Base-by-base conservation (phyloP, 2,888 invertebrate species). In the Eucriotettix oculatus region DNA sequence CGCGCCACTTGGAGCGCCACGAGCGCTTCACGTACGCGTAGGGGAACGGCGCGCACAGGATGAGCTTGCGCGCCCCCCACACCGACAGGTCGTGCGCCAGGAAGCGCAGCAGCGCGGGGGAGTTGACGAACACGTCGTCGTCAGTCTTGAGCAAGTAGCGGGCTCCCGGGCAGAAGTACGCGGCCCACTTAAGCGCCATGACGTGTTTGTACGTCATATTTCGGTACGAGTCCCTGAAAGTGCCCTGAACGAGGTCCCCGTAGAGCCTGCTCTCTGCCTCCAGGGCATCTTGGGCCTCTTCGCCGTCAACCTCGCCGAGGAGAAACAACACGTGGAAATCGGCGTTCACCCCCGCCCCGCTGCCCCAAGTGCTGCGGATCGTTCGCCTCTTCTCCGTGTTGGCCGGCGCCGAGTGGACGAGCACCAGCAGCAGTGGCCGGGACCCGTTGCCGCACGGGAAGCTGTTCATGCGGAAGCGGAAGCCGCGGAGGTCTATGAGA, bases 141-240 rank as follows among this genome's bases (percentile, higher is more conserved):
- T 76, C 76, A 64, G 73, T 69, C 68, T 76, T 76, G 64, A 76
- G 69, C 66, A 76, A 67, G 68, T 76, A 76, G 66, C 79, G 83
- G 1, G 85, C 87, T 48, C 76, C 74, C 0, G 80, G 76, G 70
- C 90, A 90, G 68, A 84, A 80, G 67, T 82, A 83, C 1, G 79
- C 74, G 17, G 84, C 81, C 85, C 90, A 90, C 69, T 89, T 88
- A 54, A 90, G 75, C 0, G 84, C 86, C 81, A 88, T 88, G 10
- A 86, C 83, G 71, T 90, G 89, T 69, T 91, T 91, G 67, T 90
- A 86, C 0, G 90, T 90, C 73, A 91, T 79, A 71, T 91, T 91
- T 57, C 83, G 78, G 68, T 91, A 91, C 0, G 83, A 79, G 73
- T 91, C 91, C 52, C 78, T 65, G 68, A 90, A 91, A 61, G 78